Percentiles rank a stretch among this genome's conserved stretches.
Conservation (phyloP, 2,113 vertebrate species). For the Lepisosteus osseus region DNA sequence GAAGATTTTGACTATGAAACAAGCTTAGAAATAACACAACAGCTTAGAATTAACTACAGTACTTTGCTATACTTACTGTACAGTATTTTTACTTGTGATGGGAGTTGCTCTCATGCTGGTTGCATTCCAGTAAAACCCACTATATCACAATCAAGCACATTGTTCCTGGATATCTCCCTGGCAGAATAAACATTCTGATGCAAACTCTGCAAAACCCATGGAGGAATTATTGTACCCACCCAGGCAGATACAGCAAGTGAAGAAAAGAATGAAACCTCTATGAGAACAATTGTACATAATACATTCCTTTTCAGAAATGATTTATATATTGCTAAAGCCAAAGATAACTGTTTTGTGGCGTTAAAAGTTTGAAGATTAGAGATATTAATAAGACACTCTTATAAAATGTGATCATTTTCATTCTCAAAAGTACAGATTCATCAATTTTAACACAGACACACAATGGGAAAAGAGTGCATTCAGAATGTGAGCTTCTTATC, state of each 20-base stretch:
- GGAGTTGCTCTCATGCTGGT: background rate
- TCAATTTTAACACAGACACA: too few relatives aligned
- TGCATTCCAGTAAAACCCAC: background rate
- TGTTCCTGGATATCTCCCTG: background rate
- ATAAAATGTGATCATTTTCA: background rate
- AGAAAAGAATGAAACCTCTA: background rate
- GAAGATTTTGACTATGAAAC: too few relatives aligned
- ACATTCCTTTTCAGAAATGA: background rate
- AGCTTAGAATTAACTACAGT: too few relatives aligned
- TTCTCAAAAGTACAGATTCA: background rate
- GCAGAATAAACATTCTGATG: background rate
- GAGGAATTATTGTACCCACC: background rate
- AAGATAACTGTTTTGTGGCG: background rate
- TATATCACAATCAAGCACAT: background rate
- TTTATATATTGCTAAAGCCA: background rate
- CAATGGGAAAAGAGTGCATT: too few relatives aligned
- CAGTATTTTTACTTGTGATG: too few relatives aligned
- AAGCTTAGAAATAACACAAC: too few relatives aligned
- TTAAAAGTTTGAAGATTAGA: background rate
- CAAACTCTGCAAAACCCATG: constrained; percentile 5
- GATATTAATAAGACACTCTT: background rate
- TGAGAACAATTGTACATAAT: background rate
- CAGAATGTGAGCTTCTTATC: background rate
- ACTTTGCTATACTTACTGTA: too few relatives aligned
- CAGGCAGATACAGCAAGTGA: background rate